Percentiles rank a stretch among this genome's conserved stretches.
These are phyloP conservation scores for Ptilodon capucinus DNA, from an alignment of 2,888 invertebrate genomes.

Conservation along the genomic window DNA sequence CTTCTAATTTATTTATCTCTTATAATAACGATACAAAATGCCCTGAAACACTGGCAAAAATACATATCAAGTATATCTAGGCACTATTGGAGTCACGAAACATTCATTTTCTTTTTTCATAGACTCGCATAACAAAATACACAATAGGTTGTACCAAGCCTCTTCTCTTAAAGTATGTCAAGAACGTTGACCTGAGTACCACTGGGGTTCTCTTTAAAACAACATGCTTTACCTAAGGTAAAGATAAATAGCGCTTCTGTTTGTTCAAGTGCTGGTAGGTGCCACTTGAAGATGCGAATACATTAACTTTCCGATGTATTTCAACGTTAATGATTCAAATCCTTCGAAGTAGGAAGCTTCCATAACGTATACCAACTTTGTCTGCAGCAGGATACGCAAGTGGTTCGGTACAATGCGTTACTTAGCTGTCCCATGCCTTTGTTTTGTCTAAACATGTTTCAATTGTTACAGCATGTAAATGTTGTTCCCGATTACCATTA, in stretches of 20 bases:
- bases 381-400: constrained; percentile 21
- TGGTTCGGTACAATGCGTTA: constrained; percentile 35
- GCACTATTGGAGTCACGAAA: not conserved
- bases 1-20: constrained; percentile 33
- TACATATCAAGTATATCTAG: not conserved
- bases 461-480: constrained; percentile 66
- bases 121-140: constrained; percentile 6
- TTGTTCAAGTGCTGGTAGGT: constrained; percentile 66
- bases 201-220: constrained; percentile 59
- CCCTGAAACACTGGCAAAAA: not conserved
- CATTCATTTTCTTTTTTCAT: constrained; percentile 2
- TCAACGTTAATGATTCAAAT: constrained; percentile 29
- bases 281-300: constrained; percentile 54
- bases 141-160: constrained; percentile 26
- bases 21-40: constrained; percentile 12
- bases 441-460: constrained; percentile 64
- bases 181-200: constrained; percentile 60
- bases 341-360: constrained; percentile 7
- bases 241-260: constrained; percentile 67
- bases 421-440: constrained; percentile 54
- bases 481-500: constrained; percentile 62
- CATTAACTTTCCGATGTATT: constrained; percentile 42
- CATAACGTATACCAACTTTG: constrained; percentile 24
- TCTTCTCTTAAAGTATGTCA: constrained; percentile 50
- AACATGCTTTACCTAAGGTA: constrained; percentile 58